Base-by-base conservation (phyloP, 1,140 invertebrate species). In the Daktulosphaira vitifoliae region DNA sequence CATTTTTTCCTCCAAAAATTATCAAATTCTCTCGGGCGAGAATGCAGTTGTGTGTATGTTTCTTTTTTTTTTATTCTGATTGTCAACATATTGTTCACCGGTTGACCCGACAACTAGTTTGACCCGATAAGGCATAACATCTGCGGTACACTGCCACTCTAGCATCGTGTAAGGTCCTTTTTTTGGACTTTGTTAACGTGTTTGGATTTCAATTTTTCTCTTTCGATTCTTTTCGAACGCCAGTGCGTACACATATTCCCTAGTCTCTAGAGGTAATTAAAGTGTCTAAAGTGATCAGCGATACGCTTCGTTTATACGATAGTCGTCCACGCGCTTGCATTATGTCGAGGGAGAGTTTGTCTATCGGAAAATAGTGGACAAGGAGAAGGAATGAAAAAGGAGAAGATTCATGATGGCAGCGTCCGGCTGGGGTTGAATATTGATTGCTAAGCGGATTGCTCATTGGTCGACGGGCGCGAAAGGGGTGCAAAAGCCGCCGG, bases 321-420 rank as follows among this genome's bases (percentile, higher is more conserved):
- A 11, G 29, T 11, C 29, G 29, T 33, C 29, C 5, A 5, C 5
- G 29, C 29, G 29, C 11, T 5, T 33, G 29, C 29, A 33, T 33
- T 33, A 33, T 33, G 29, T 33, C 11, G 29, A 33, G 29, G 29
- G 29, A 11, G 29, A 6, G 29, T 33, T 33, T 6, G 29, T 33
- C 29, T 11, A 33, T 11, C 11, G 11, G 29, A 33, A 11, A 33
- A 33, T 6, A 5, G 29, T 33, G 29, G n/a, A n/a, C 29, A 11
- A 6, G 29, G 29, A 15, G n/a, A 7, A n/a, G n/a, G 39, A 44
- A 37, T 5, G 33, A 22, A 39, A 15, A 15, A 23, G 6, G 54
- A 33, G 54, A 59, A 59, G 54, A 59, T 59, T 59, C 54, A 59
- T 59, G 54, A 59, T 59, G 54, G 54, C 54, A 59, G 54, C 54